Conservation (phyloP, 2,888 invertebrate species). For the Drosophila seclusa region DNA sequence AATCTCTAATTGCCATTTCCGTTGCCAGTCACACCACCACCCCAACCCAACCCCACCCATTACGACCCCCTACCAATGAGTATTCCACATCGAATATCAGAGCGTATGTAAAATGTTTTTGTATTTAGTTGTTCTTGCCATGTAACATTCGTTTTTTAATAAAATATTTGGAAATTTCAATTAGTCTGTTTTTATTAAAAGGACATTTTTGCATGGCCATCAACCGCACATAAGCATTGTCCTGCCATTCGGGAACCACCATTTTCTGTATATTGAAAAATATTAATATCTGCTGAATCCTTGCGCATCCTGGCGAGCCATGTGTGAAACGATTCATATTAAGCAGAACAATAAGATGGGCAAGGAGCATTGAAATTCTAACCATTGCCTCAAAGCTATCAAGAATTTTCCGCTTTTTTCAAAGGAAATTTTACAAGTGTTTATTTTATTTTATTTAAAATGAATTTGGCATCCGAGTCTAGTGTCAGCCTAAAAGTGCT, state of each 20-base stretch:
- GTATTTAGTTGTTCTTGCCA: not conserved
- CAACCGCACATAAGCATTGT: not conserved
- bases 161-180: not conserved
- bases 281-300: not conserved
- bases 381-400: not conserved
- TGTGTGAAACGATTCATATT: too few relatives aligned
- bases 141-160: not conserved
- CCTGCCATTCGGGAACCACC: not conserved
- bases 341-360: not conserved
- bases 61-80: not conserved
- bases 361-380: not conserved
- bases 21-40: conserved; percentile 19
- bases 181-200: not conserved
- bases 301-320: not conserved
- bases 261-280: not conserved
- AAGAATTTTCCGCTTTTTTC: not conserved
- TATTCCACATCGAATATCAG: not conserved
- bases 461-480: not conserved
- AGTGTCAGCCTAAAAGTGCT: not conserved
- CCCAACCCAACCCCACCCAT: not conserved
- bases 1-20: conserved; percentile 71
- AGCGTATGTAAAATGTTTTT: not conserved
- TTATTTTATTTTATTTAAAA: not conserved
- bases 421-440: too few relatives aligned
- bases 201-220: not conserved